These are phyloP conservation scores for Ctenopoma multispine DNA, from an alignment of 2,797 vertebrate species.

Conservation along the genomic window DNA sequence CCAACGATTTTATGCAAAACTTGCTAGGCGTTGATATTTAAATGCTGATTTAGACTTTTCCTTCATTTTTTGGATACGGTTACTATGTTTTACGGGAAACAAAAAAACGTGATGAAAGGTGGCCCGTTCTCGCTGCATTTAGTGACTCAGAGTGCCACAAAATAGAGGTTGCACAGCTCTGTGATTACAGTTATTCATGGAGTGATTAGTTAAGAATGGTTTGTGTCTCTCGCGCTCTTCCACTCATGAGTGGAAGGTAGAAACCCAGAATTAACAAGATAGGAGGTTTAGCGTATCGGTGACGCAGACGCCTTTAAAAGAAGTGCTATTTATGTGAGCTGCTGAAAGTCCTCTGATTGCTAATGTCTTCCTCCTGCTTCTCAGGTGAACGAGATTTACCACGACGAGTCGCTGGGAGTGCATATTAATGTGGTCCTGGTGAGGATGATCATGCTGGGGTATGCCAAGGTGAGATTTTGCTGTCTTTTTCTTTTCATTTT, in stretches of 20 bases:
- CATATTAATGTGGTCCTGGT: constrained; percentile 98
- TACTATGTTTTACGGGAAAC: neutral
- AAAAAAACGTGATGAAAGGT: neutral
- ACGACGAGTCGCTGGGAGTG: constrained; percentile 94
- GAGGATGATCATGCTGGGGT: constrained; percentile 98
- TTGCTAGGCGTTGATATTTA: fast-evolving
- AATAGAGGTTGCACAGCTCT: neutral
- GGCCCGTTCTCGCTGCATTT: neutral
- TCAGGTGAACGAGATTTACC: constrained; percentile 99
- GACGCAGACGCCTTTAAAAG: neutral
- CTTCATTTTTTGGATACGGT: too few species aligned
- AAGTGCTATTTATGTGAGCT: neutral
- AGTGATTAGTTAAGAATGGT: neutral
- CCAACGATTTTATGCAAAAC: neutral
- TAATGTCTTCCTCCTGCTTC: neutral
- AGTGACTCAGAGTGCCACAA: neutral
- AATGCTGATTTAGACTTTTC: neutral
- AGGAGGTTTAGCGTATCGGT: fast-evolving
- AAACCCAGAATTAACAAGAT: neutral
- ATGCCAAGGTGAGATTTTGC: constrained; percentile 90
- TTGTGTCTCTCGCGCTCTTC: neutral
- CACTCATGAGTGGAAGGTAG: neutral
- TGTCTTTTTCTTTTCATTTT: neutral
- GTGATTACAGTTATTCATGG: constrained; percentile 35
- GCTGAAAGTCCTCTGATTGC: neutral